Percentiles rank a stretch among this genome's conserved stretches.
Conservation (phyloP, 2,888 invertebrate genomes). For the Archaeoteleia sp. region DNA sequence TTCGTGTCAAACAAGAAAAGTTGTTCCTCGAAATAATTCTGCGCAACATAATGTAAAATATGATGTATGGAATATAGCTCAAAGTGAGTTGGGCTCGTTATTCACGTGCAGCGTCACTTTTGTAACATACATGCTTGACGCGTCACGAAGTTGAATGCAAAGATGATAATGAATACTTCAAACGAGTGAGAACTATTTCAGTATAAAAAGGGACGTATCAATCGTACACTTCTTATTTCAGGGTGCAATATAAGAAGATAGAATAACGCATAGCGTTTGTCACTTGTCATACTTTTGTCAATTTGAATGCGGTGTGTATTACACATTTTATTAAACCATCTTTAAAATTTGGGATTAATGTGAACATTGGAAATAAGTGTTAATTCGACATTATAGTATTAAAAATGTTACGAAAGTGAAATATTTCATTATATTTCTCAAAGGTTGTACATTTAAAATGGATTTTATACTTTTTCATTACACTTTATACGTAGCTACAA, state of each 20-base stretch:
- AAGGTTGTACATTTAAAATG: too few relatives aligned
- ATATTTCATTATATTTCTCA: too few relatives aligned
- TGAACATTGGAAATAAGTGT: too few relatives aligned
- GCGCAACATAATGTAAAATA: constrained; percentile 28
- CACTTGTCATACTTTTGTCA: constrained; percentile 31
- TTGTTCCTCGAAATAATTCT: constrained; percentile 35
- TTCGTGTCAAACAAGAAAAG: constrained; percentile 34
- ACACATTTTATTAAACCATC: too few relatives aligned
- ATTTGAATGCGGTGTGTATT: constrained; percentile 12
- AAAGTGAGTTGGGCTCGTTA: not conserved
- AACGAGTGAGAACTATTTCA: constrained; percentile 32
- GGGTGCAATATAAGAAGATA: constrained; percentile 5
- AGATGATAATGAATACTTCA: constrained; percentile 10
- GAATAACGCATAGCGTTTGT: constrained; percentile 29
- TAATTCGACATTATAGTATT: too few relatives aligned
- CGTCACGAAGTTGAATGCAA: not conserved
- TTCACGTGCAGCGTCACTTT: constrained; percentile 9
- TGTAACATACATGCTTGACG: constrained; percentile 18
- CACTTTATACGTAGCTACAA: too few relatives aligned
- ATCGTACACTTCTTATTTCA: constrained; percentile 13
- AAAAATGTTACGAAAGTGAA: too few relatives aligned
- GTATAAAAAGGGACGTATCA: constrained; percentile 41
- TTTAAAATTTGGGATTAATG: too few relatives aligned
- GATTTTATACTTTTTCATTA: too few relatives aligned
- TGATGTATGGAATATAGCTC: constrained; percentile 1